These are phyloP conservation scores for Drosophila neotestacea DNA, from an alignment of 2,888 invertebrate species.

Conservation along the genomic window DNA sequence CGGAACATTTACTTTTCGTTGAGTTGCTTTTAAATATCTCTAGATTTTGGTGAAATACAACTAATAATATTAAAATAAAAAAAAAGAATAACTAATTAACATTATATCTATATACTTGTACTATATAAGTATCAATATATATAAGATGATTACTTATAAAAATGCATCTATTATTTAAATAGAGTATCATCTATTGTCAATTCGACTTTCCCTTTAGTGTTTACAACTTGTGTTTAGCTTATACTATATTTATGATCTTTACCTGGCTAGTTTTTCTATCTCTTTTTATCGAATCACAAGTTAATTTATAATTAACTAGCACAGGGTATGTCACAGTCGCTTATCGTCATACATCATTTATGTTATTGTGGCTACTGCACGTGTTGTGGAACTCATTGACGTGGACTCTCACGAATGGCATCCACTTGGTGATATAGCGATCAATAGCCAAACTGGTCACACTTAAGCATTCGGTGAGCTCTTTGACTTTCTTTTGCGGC, in stretches of 20 bases:
- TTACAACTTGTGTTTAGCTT: no score
- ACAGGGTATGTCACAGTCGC: slow-evolving; percentile 20
- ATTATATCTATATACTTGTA: no score
- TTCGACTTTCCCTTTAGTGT: neutral
- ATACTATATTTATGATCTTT: no score
- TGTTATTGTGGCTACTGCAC: slow-evolving; percentile 41
- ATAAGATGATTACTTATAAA: no score
- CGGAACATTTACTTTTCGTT: no score
- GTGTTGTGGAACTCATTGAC: slow-evolving; percentile 61
- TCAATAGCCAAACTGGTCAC: slow-evolving; percentile 31
- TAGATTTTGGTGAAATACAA: neutral
- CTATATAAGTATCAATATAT: no score
- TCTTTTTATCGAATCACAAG: neutral
- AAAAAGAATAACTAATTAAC: no score
- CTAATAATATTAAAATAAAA: neutral
- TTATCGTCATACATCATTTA: neutral
- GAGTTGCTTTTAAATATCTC: neutral
- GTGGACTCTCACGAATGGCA: slow-evolving; percentile 20
- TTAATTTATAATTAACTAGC: no score
- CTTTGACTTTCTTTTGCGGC: slow-evolving; percentile 26
- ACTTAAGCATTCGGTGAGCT: slow-evolving; percentile 18
- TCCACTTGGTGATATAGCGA: slow-evolving; percentile 38
- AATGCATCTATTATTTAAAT: no score
- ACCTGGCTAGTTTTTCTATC: neutral
- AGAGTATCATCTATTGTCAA: no score